Evolutionary conservation across 2,113 vertebrate species (phyloP), one percentile per base, ranked within the genome.

Genomic region (Mionectes macconnelli): DNA sequence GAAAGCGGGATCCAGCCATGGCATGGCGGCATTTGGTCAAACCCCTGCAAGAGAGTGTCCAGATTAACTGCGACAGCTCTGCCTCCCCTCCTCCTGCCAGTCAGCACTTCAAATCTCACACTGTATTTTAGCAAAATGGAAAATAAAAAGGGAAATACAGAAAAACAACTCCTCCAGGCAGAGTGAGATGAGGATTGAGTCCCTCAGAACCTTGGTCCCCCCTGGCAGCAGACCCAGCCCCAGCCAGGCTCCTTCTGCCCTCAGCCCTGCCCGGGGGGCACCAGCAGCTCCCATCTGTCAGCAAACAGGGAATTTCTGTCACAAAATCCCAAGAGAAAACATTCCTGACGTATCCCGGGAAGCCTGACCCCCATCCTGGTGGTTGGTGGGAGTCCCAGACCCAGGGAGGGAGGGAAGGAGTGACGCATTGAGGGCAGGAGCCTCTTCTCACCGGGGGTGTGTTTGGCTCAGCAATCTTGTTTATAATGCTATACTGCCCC

Each of bases 191-290:
- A 30, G 47, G 69, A 22, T 3, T 74, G 45, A 7, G 6, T 31
- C 6, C 10, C 20, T 5, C 3, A 23, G 42, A 28, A 2, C 2
- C 14, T 4, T 3, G 25, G 23, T 35, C 11, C 31, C 14, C n/a
- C 21, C 45, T 53, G 68, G 60, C 30, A 22, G 19, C 7, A 27
- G 45, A 35, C 4, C 2, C 13, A n/a, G 62, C 31, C 20, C 7
- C 0, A 0, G 47, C 16, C 49, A 9, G 14, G 23, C 23, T 62
- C 31, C 24, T 15, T 25, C 47, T 56, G 2, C 35, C 12, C 8
- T 39, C 35, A 25, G 60, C 40, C n/a, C 44, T 19, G 1, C 9
- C 4, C 0, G 0, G 49, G 55, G 20, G 4, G 19, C 1, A 1
- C 35, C 35, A 18, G 40, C 3, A 4, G 25, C 62, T 20, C 30